phyloP scores from a whole-genome alignment of 2,888 invertebrate species.

The Micoletzkya japonica region DNA sequence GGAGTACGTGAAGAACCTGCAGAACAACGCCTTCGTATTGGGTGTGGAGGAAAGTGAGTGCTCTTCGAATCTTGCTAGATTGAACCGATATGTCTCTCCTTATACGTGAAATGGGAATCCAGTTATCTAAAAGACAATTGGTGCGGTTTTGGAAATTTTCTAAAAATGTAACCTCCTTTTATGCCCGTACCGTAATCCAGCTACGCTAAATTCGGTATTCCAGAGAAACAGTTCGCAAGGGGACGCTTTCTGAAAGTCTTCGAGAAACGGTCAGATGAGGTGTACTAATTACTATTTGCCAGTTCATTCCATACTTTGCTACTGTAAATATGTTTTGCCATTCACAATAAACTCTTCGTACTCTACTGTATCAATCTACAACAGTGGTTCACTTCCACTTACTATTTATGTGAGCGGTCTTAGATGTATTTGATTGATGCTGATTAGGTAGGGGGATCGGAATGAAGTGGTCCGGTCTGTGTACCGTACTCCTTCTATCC shows the following conservation, averaged over 20 bases:
- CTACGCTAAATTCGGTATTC: too few species aligned
- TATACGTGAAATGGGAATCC: too few species aligned
- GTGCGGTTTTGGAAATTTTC: too few species aligned
- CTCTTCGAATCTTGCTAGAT: background rate
- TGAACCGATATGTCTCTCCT: background rate
- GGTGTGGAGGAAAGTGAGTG: conserved; percentile 79
- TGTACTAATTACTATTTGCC: conserved; percentile 6
- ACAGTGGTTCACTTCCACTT: background rate
- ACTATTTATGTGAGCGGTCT: background rate
- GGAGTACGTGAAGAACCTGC: conserved; percentile 88
- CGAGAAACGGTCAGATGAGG: conserved; percentile 27
- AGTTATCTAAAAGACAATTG: too few species aligned
- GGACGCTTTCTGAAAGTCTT: conserved; percentile 27
- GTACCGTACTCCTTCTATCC: background rate
- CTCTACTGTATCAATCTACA: background rate
- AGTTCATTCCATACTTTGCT: background rate
- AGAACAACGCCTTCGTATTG: conserved; percentile 89
- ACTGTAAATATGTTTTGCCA: background rate
- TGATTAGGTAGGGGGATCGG: background rate
- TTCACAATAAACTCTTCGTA: conserved; percentile 8
- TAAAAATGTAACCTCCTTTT: too few species aligned
- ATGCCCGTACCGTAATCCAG: too few species aligned
- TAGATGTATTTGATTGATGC: background rate
- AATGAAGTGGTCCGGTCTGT: background rate
- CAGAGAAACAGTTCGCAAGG: conserved; percentile 29